phyloP scores from a whole-genome alignment of 2,797 vertebrate genomes.

The Hoplostethus atlanticus region DNA sequence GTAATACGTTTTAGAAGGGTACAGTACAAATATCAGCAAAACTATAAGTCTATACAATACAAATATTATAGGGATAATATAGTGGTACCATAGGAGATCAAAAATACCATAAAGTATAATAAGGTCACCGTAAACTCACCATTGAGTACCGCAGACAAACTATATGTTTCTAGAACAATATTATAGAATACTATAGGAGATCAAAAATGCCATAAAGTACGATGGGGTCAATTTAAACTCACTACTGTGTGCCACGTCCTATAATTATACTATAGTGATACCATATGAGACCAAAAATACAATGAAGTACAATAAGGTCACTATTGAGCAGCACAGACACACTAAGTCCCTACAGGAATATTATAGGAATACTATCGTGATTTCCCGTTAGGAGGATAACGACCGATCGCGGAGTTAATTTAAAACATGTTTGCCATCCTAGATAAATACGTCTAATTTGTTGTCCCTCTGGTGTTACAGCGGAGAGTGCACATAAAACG shows the following conservation, averaged over 20 bases:
- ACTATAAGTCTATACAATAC: neutral
- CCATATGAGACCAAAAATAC: neutral
- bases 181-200: neutral
- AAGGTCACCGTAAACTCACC: neutral
- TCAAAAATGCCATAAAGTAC: neutral
- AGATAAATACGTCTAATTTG: constrained; percentile 38
- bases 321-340: neutral
- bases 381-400: neutral
- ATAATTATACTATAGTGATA: neutral
- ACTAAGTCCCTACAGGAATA: neutral
- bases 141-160: neutral
- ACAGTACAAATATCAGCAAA: neutral
- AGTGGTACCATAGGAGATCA: no score
- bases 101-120: neutral
- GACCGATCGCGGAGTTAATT: neutral
- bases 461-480: constrained; percentile 33
- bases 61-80: neutral
- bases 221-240: neutral
- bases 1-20: neutral
- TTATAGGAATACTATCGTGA: neutral
- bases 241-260: neutral
- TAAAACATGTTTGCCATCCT: constrained; percentile 15
- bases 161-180: neutral
- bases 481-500: constrained; percentile 50
- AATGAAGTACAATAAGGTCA: constrained; percentile 26